These are phyloP conservation scores for Synergus gifuensis DNA, from an alignment of 2,888 invertebrate genomes.

Conservation along the genomic window DNA sequence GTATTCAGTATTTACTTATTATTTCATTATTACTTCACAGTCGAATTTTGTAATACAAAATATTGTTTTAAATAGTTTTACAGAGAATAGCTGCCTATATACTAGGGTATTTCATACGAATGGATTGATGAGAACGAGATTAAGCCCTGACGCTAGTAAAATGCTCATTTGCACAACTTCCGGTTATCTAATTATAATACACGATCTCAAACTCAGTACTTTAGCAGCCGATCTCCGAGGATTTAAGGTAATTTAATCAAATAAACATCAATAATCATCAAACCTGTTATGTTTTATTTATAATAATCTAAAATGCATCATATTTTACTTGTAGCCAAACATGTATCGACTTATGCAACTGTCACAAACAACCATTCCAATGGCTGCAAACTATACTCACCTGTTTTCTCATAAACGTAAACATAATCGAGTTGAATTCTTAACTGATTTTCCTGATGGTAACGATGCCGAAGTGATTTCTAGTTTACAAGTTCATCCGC, in stretches of 20 bases:
- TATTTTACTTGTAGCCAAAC: constrained; percentile 83
- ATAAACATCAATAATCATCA: not conserved
- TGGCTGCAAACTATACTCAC: constrained; percentile 89
- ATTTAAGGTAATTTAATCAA: constrained; percentile 83
- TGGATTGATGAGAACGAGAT: constrained; percentile 90
- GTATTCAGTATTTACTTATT: not conserved
- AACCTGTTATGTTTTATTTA: not conserved
- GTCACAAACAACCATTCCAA: constrained; percentile 89
- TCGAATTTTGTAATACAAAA: not conserved
- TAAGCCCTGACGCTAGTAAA: constrained; percentile 91
- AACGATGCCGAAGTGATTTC: constrained; percentile 95
- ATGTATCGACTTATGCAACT: constrained; percentile 93
- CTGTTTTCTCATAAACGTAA: constrained; percentile 86
- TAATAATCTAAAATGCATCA: too few relatives aligned
- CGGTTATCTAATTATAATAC: constrained; percentile 93
- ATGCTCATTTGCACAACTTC: constrained; percentile 94
- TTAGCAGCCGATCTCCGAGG: constrained; percentile 89
- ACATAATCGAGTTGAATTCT: constrained; percentile 92
- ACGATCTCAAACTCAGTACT: constrained; percentile 90
- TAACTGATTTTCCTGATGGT: constrained; percentile 91
- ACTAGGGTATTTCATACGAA: constrained; percentile 93
- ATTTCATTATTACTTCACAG: not conserved
- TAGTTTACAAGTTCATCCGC: constrained; percentile 93
- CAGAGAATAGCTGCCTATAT: constrained; percentile 87
- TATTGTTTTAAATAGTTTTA: constrained; percentile 75